Evolutionary conservation across 2,113 vertebrate species (phyloP), one percentile per base, ranked within the genome.

Genomic region (Opisthocomus hoazin): DNA sequence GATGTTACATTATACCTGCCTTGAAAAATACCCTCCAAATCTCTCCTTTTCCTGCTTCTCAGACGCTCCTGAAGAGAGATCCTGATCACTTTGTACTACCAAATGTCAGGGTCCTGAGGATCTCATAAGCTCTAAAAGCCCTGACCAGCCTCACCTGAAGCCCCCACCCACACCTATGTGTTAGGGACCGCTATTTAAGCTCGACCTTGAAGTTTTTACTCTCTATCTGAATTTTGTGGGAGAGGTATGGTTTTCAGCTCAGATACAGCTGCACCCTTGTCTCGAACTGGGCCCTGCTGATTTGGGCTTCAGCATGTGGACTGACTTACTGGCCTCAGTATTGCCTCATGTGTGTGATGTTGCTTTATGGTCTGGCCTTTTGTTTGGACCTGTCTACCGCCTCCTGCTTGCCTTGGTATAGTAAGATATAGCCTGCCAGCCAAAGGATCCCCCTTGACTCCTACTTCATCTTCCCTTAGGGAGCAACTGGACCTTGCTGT

Each of bases 181-280:
- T 48, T 15, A 23, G 8, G 39, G 24, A 48, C 11, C 3, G 4
- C 29, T 68, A 43, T 43, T 77, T 63, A 73, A 60, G 3, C 1
- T 68, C 20, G 63, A 1, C 15, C 14, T n/a, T 58, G 37, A 64
- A 4, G 0, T 13, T 34, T 51, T 46, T 0, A 2, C 1, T 29
- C 1, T 37, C 4, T 48, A 1, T 21, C 2, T 81, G 30, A 10
- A 1, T 5, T 76, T 0, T 3, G 4, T 65, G 6, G 16, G 18
- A 39, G 6, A 4, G 1, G 4, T 10, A 2, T 14, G 19, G 3
- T 6, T 78, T 89, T 78, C 3, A 43, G 22, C 7, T 37, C 1
- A 11, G 6, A 6, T 60, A 3, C 5, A 65, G 16, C 3, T 57
- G 19, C 2, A 37, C 4, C 2, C 3, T 73, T 85, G 17, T 37